Evolutionary conservation across 1,140 invertebrate genomes (phyloP), one percentile per base, ranked within the genome.

Genomic region (Galleria mellonella): DNA sequence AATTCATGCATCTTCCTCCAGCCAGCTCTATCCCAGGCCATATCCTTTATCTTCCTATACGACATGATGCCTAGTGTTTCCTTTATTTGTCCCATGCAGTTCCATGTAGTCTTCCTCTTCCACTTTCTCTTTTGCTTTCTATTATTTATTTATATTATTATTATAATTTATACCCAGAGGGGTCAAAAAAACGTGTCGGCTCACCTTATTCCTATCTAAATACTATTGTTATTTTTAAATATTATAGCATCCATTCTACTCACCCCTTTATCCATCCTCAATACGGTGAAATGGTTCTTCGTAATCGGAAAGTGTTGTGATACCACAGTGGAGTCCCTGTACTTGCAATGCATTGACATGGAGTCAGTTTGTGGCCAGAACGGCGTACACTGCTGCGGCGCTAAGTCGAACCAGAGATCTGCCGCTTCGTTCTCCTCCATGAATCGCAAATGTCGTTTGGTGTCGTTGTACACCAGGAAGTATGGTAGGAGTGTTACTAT

Each of bases 341-440:
- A 92, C 72, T 95, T 94, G 45, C 94, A 90, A 60, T 91, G 92
- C 91, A 96, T 93, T 47, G 89, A 89, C 91, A 94, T 93, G 0
- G 91, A 92, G 50, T 94, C 90, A 0, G 94, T 95, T 50, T 92
- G 91, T 0, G 94, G 94, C 93, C 93, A 95, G 72, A 94, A 95
- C 9, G 93, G 88, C 4, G 90, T 82, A 51, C 89, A 92, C 74
- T 94, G 92, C 38, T 88, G 86, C 1, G 92, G 90, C 2, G 87
- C 74, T 15, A 95, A 82, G 79, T 96, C 94, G 32, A 93, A 90
- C 94, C 94, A 96, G 0, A 95, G 81, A 79, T 96, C 94, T 0
- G 93, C 93, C 31, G 92, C 88, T 64, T 94, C 93, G 63, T 95
- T 95, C 60, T 94, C 91, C 65, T 96, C 94, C 94, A 95, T 95